phyloP scores from a whole-genome alignment of 2,888 invertebrate species.

The Tetranychus piercei region DNA sequence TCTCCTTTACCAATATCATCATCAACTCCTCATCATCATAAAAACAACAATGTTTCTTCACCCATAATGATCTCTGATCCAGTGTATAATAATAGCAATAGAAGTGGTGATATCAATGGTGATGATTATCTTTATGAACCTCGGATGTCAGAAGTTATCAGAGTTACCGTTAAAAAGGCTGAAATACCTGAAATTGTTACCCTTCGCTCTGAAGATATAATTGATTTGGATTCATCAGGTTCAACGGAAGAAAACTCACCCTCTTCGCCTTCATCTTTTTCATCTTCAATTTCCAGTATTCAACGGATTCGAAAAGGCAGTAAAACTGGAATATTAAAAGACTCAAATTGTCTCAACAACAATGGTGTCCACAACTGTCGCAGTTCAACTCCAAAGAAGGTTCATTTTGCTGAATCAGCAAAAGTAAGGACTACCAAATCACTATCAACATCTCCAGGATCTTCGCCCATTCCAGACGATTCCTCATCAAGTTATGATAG shows the following conservation, averaged over 20 bases:
- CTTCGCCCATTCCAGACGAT: background rate
- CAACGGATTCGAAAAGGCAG: background rate
- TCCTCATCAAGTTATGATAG: background rate
- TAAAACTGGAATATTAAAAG: slow-evolving; percentile 12
- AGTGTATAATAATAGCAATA: background rate
- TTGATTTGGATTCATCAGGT: background rate
- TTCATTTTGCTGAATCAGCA: slow-evolving; percentile 12
- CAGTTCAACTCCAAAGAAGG: slow-evolving; percentile 9
- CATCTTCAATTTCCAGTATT: background rate
- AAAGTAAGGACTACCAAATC: background rate
- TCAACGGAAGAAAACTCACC: background rate
- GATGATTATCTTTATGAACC: slow-evolving; percentile 4
- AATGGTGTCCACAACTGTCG: background rate
- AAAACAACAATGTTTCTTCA: background rate
- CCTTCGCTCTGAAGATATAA: background rate
- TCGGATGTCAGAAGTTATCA: slow-evolving; percentile 4
- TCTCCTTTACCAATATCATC: background rate
- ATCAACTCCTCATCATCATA: slow-evolving; percentile 3
- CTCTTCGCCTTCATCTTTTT: background rate
- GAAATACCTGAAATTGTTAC: slow-evolving; percentile 2
- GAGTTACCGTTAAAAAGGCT: slow-evolving; percentile 10
- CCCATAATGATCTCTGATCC: slow-evolving; percentile 2
- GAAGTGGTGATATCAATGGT: background rate
- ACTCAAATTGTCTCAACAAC: background rate
- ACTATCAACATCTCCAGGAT: background rate